A percentile compares a stretch with the other conserved stretches of the same genome.
Conservation (phyloP, 2,797 vertebrate genomes). For the Clamator glandarius region DNA sequence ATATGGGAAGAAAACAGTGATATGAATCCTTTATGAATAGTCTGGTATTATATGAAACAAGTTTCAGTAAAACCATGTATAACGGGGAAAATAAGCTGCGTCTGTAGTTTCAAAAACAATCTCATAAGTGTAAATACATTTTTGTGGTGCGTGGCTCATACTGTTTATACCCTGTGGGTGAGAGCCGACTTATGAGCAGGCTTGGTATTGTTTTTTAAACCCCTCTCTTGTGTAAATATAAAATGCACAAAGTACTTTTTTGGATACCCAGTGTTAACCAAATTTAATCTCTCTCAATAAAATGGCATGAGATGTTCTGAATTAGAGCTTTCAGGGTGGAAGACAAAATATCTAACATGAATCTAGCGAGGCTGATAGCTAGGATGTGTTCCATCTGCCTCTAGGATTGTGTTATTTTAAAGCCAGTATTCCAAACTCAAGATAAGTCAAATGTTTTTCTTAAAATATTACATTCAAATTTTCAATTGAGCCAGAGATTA, state of each 20-base stretch:
- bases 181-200: background rate
- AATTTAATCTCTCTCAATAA: background rate
- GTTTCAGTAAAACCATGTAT: rapidly evolving
- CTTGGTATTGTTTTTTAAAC: background rate
- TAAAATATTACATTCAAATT: background rate
- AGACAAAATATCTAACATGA: rapidly evolving
- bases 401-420: background rate
- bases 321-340: background rate
- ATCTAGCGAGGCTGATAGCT: background rate
- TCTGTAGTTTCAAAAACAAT: background rate
- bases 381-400: conserved; percentile 1
- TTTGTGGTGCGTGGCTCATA: background rate
- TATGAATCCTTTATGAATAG: background rate
- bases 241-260: background rate
- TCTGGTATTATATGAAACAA: background rate
- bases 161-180: background rate
- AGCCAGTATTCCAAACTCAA: conserved; percentile 1
- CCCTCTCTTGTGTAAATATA: background rate
- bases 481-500: background rate
- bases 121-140: rapidly evolving
- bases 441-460: conserved; percentile 29
- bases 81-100: background rate
- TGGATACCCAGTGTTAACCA: background rate
- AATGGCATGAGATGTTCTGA: background rate
- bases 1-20: background rate